Evolutionary conservation across 2,888 invertebrate genomes (phyloP), one percentile per base, ranked within the genome.

Genomic region (Diaperis boleti): DNA sequence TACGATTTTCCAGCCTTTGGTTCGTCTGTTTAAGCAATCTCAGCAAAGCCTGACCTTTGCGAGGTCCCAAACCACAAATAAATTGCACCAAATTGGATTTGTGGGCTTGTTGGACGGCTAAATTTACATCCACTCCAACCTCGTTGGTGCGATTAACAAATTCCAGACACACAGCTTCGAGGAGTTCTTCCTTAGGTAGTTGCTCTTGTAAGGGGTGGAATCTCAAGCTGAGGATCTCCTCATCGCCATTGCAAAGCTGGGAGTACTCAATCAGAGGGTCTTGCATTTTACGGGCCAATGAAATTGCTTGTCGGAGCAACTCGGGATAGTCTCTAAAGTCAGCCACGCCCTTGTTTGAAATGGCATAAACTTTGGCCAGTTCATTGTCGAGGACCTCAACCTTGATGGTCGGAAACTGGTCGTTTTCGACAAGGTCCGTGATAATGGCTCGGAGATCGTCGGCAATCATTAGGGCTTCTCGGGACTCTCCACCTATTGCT

Each of bases 241-340:
- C 97, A 76, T 99, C 98, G 0, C 92, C 88, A 2, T 96, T 96
- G 79, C 97, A 98, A 0, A 99, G 84, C 77, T 98, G 98, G 0
- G 96, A 94, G 80, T 95, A 97, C 81, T 99, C 99, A 65, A 97
- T 88, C 0, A 99, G 83, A 0, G 99, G 98, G 82, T 99, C 99
- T 82, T 98, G 96, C 75, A 98, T 83, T 62, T 94, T 86, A 14
- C 99, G 87, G 0, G 95, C 98, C 62, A 98, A 83, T 0, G 97
- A 98, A 55, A 98, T 90, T 0, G 98, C 96, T 82, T 98, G 95
- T 0, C 96, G 87, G 1, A 98, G 83, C 8, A 96, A 83, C 42
- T 90, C 88, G 0, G 98, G 98, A 82, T 96, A 98, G 76, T 98
- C 97, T 65, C 95, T 86, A 79, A 96, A 96, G 78, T 98, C 97